Conservation (phyloP, 2,797 vertebrate species). For the Protonibea diacanthus region DNA sequence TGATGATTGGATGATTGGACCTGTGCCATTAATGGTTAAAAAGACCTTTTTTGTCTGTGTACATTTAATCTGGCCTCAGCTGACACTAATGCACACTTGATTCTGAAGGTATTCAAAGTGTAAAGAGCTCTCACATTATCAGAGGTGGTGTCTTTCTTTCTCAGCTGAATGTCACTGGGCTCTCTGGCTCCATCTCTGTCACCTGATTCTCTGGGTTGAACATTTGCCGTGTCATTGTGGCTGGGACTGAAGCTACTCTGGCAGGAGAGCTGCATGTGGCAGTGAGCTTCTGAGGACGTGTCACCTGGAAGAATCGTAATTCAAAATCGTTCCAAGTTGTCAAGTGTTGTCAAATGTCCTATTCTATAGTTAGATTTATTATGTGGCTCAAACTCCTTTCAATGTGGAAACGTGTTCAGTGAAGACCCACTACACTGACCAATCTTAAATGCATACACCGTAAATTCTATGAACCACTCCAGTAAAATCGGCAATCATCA, state of each 20-base stretch:
- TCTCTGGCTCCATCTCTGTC: conserved; percentile 27
- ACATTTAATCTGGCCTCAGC: not conserved
- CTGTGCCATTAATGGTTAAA: not conserved
- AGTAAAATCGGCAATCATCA: too few species aligned
- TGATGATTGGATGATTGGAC: not conserved
- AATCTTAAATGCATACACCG: too few species aligned
- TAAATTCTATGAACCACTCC: not conserved
- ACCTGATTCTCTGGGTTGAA: conserved; percentile 19
- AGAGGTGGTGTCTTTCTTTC: conserved; percentile 13
- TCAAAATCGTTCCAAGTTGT: not conserved
- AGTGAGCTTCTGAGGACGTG: conserved; percentile 17
- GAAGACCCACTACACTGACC: too few species aligned
- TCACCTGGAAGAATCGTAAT: conserved; percentile 45
- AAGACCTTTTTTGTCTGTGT: conserved; percentile 6
- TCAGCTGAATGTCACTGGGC: conserved; percentile 40
- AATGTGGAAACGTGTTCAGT: not conserved
- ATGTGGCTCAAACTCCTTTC: not conserved
- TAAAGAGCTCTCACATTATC: conserved; percentile 45
- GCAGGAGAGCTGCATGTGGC: not conserved
- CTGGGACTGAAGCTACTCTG: conserved; percentile 15
- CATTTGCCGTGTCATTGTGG: not conserved
- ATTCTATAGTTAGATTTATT: not conserved
- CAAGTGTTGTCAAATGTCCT: not conserved
- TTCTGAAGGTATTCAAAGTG: not conserved
- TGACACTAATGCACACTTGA: not conserved